These are phyloP conservation scores for Tetramorium bicarinatum DNA, from an alignment of 2,888 invertebrate species.

Conservation along the genomic window DNA sequence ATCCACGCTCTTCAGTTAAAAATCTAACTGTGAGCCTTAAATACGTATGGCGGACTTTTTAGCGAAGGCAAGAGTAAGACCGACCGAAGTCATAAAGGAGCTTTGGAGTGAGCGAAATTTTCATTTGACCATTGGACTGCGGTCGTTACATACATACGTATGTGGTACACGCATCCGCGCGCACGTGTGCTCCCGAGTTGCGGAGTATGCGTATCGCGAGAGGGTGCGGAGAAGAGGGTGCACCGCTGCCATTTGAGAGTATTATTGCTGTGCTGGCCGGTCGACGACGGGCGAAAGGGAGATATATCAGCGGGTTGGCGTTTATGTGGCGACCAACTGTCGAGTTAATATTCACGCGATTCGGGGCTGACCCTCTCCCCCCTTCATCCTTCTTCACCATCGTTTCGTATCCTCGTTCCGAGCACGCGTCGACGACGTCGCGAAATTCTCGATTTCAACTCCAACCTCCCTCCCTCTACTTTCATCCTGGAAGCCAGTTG, in stretches of 20 bases:
- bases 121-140: slow-evolving; percentile 68
- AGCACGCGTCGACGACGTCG: slow-evolving; percentile 53
- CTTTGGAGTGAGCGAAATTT: slow-evolving; percentile 73
- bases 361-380: slow-evolving; percentile 65
- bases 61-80: slow-evolving; percentile 51
- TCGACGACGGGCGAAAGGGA: slow-evolving; percentile 57
- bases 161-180: slow-evolving; percentile 19
- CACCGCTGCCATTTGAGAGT: slow-evolving; percentile 71
- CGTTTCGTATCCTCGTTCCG: not conserved
- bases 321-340: slow-evolving; percentile 82
- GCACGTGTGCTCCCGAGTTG: slow-evolving; percentile 27
- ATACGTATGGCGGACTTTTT: slow-evolving; percentile 56
- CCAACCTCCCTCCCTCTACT: slow-evolving; percentile 4
- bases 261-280: slow-evolving; percentile 77
- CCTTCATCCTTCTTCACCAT: slow-evolving; percentile 1
- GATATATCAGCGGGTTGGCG: slow-evolving; percentile 81
- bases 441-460: slow-evolving; percentile 65
- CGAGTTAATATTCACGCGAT: slow-evolving; percentile 82
- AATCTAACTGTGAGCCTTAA: not conserved
- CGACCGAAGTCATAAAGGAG: slow-evolving; percentile 67
- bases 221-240: slow-evolving; percentile 54
- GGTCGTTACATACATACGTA: slow-evolving; percentile 4
- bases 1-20: not conserved
- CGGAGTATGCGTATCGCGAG: slow-evolving; percentile 60
- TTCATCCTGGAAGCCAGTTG: not conserved